Evolutionary conservation across 1,140 invertebrate species (phyloP).

Genomic region (Bactericera cockerelli): DNA sequence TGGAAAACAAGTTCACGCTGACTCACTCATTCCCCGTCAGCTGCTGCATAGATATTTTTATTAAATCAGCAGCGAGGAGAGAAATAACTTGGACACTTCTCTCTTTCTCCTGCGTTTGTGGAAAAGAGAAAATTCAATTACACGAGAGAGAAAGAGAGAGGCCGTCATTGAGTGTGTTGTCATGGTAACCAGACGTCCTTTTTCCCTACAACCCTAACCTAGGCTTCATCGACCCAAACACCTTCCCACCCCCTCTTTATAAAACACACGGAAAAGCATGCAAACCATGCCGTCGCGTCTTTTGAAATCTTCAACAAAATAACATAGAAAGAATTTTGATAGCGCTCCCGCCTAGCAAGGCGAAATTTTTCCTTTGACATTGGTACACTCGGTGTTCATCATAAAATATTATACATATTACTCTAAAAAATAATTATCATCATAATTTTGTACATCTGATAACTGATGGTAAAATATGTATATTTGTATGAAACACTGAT

Average conservation of each 20-base stretch:
- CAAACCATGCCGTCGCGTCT: conserved; percentile 1
- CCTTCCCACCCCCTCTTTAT: not conserved
- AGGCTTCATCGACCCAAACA: conserved; percentile 5
- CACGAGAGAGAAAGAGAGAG: not conserved
- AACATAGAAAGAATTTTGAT: not conserved
- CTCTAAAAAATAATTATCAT: not conserved
- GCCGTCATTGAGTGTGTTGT: not conserved
- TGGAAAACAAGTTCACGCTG: not conserved
- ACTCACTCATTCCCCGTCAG: not conserved
- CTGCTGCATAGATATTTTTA: not conserved
- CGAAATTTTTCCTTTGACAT: not conserved
- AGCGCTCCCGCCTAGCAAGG: not conserved
- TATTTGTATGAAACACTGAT: too few species aligned
- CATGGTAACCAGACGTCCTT: not conserved
- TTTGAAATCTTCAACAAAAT: not conserved
- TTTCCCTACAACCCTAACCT: not conserved
- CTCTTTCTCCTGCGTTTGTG: not conserved
- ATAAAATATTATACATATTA: not conserved
- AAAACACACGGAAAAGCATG: not conserved
- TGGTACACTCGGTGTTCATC: not conserved
- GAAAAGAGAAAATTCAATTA: not conserved
- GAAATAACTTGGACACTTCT: not conserved
- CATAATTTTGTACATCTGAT: too few species aligned
- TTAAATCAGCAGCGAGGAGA: not conserved
- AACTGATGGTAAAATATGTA: too few species aligned